phyloP scores from a whole-genome alignment of 2,888 invertebrate species.

The Lypha dubia region DNA sequence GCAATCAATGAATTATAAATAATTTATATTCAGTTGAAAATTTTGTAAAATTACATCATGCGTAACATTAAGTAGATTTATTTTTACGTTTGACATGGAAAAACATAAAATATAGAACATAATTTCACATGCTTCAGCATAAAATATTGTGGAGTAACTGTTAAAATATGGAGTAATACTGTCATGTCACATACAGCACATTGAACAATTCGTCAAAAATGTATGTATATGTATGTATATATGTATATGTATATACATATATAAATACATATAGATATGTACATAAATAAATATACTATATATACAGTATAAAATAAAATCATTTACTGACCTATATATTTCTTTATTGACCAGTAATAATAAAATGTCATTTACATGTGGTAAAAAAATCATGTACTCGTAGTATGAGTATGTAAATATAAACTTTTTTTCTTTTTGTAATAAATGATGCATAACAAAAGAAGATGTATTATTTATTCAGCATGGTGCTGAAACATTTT shows the following conservation, averaged over 20 bases:
- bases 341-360: slow-evolving; percentile 37
- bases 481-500: too few relatives aligned
- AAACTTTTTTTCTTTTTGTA: too few relatives aligned
- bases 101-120: slow-evolving; percentile 29
- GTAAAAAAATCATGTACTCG: too few relatives aligned
- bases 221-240: not conserved
- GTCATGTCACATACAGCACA: slow-evolving; percentile 49
- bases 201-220: slow-evolving; percentile 40
- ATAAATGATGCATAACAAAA: not conserved
- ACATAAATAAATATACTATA: too few relatives aligned
- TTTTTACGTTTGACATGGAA: slow-evolving; percentile 57
- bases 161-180: slow-evolving; percentile 36
- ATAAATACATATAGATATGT: too few relatives aligned
- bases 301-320: too few relatives aligned
- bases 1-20: not conserved
- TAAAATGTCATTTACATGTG: slow-evolving; percentile 20
- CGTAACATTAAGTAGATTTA: slow-evolving; percentile 66
- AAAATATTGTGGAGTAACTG: slow-evolving; percentile 4
- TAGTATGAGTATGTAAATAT: too few relatives aligned
- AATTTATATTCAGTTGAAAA: slow-evolving; percentile 34
- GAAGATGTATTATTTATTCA: not conserved
- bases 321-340: slow-evolving; percentile 15
- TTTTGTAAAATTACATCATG: slow-evolving; percentile 60
- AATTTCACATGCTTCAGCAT: slow-evolving; percentile 32
- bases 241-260: too few relatives aligned